Percentiles rank a stretch among this genome's conserved stretches.
These are phyloP conservation scores for Salvator merianae DNA, from an alignment of 2,113 vertebrate genomes.

Conservation along the genomic window DNA sequence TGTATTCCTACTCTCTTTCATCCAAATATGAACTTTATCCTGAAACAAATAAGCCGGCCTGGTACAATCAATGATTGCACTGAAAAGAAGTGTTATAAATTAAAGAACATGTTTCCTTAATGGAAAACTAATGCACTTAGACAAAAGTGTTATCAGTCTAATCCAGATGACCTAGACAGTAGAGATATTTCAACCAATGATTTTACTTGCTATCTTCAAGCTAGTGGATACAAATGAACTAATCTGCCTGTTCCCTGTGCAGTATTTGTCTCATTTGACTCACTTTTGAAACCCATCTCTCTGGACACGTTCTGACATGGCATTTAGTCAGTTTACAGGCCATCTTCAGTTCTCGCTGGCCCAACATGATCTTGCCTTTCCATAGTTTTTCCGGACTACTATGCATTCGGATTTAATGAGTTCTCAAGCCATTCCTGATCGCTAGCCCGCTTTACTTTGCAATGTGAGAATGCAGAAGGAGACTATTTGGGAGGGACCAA, in stretches of 20 bases:
- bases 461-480: too few species aligned
- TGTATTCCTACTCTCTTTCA: background rate
- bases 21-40: background rate
- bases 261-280: slow-evolving; percentile 44
- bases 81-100: background rate
- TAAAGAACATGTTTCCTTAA: slow-evolving; percentile 11
- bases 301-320: too few species aligned
- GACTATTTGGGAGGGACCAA: too few species aligned
- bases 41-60: background rate
- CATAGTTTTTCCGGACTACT: too few species aligned
- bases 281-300: slow-evolving; percentile 48
- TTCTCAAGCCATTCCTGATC: too few species aligned
- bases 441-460: too few species aligned
- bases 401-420: too few species aligned
- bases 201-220: slow-evolving; percentile 19
- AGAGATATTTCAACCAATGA: slow-evolving; percentile 28
- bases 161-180: slow-evolving; percentile 14
- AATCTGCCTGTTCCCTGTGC: slow-evolving; percentile 11
- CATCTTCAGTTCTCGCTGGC: too few species aligned
- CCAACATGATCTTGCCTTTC: too few species aligned
- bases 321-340: too few species aligned
- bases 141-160: slow-evolving; percentile 2
- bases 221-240: slow-evolving; percentile 15
- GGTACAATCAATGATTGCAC: background rate
- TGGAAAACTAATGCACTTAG: slow-evolving; percentile 17